Evolutionary conservation across 2,113 vertebrate genomes (phyloP).

Genomic region (Melozone crissalis): DNA sequence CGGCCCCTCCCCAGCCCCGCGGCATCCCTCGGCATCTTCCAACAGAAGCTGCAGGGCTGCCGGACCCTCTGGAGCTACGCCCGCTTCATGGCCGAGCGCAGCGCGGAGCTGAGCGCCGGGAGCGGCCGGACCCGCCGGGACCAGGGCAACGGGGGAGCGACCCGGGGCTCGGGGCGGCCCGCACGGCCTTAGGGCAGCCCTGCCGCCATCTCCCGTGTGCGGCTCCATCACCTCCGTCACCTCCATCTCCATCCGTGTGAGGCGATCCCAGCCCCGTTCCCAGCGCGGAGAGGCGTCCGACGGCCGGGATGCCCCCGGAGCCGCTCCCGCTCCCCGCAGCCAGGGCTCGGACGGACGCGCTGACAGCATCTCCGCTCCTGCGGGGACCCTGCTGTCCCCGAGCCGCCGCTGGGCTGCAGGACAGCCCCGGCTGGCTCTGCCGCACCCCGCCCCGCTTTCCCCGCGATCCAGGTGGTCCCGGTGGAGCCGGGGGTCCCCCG

Average conservation of each 20-base stretch:
- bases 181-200: accelerated
- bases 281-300: accelerated
- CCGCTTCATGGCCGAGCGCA: conserved; percentile 34
- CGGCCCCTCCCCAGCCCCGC: not conserved
- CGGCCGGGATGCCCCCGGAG: accelerated
- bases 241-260: not conserved
- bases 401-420: not conserved
- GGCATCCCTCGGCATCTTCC: not conserved
- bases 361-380: not conserved
- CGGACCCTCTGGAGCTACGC: conserved; percentile 29
- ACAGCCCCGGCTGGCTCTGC: not conserved
- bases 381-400: not conserved
- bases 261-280: not conserved
- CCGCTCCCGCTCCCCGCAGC: accelerated
- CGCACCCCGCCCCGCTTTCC: not conserved
- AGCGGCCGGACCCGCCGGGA: not conserved
- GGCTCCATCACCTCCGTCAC: not conserved
- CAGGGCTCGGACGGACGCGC: accelerated
- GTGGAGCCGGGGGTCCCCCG: not conserved
- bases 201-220: accelerated
- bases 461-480: not conserved
- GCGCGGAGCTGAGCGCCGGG: not conserved
- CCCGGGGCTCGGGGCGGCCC: accelerated
- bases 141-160: not conserved
- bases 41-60: conserved; percentile 56